Percentiles rank a stretch among this genome's conserved stretches.
Evolutionary conservation across 1,140 invertebrate species (phyloP).

Genomic region (Atta cephalotes): DNA sequence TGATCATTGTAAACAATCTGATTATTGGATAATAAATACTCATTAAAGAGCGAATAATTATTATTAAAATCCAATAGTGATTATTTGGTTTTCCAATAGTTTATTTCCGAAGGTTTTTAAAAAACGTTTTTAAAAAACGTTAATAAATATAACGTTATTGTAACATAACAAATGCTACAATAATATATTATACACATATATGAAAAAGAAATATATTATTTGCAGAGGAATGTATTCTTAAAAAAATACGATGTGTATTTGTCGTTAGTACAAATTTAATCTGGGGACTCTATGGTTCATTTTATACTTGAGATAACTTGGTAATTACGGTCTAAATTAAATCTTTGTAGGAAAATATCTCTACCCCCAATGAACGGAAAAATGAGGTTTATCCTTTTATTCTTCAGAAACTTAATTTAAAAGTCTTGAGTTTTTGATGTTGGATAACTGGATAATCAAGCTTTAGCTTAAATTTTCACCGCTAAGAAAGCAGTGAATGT

Average conservation of each 20-base stretch:
- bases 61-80: too few species aligned
- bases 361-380: constrained; percentile 57
- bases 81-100: too few species aligned
- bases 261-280: constrained; percentile 55
- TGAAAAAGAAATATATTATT: not conserved
- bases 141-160: not conserved
- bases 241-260: constrained; percentile 26
- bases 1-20: too few species aligned
- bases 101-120: too few species aligned
- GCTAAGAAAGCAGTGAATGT: constrained; percentile 46
- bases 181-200: not conserved
- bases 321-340: constrained; percentile 62
- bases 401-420: constrained; percentile 62
- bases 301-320: constrained; percentile 54
- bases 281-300: constrained; percentile 33
- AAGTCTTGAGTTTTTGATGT: constrained; percentile 60
- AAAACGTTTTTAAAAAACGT: too few species aligned
- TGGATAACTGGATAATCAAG: constrained; percentile 60
- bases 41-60: too few species aligned
- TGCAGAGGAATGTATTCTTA: not conserved
- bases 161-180: constrained; percentile 4
- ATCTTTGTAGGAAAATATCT: constrained; percentile 57
- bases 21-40: too few species aligned
- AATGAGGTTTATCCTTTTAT: constrained; percentile 63
- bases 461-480: constrained; percentile 53